These are phyloP conservation scores for Catharus ustulatus DNA, from an alignment of 2,797 vertebrate genomes.

Conservation along the genomic window DNA sequence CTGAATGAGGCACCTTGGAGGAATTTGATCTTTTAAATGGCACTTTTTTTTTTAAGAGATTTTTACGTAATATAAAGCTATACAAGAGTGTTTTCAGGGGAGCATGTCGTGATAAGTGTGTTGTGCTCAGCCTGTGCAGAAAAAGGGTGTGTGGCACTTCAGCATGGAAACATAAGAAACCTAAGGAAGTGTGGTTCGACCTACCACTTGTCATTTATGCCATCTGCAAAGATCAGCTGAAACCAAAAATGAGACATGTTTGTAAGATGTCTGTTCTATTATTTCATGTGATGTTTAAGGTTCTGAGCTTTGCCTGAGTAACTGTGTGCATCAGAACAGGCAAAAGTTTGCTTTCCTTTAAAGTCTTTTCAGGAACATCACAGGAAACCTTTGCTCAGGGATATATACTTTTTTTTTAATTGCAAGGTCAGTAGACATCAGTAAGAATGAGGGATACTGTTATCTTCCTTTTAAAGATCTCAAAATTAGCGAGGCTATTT, in stretches of 20 bases:
- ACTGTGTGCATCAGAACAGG: not conserved
- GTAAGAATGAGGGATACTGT: not conserved
- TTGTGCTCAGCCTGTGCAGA: not conserved
- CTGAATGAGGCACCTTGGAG: not conserved
- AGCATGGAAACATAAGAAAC: not conserved
- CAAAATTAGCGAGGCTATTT: not conserved
- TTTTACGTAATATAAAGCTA: not conserved
- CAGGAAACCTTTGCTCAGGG: not conserved
- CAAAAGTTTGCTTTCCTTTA: not conserved
- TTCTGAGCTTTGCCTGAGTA: not conserved
- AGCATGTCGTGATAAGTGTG: accelerated
- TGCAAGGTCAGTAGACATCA: not conserved
- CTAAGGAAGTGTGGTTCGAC: not conserved
- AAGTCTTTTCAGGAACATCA: not conserved
- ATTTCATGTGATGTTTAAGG: not conserved
- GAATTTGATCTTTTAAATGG: not conserved
- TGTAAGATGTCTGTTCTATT: not conserved
- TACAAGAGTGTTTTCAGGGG: not conserved
- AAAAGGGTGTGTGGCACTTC: not conserved
- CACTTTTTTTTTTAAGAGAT: too few species aligned
- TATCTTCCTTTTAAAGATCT: not conserved
- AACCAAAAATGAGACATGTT: not conserved
- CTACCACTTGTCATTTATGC: not conserved
- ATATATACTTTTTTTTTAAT: not conserved
- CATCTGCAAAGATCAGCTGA: not conserved